Base-by-base conservation (phyloP, 2,888 invertebrate genomes). In the Abrostola tripartita region DNA sequence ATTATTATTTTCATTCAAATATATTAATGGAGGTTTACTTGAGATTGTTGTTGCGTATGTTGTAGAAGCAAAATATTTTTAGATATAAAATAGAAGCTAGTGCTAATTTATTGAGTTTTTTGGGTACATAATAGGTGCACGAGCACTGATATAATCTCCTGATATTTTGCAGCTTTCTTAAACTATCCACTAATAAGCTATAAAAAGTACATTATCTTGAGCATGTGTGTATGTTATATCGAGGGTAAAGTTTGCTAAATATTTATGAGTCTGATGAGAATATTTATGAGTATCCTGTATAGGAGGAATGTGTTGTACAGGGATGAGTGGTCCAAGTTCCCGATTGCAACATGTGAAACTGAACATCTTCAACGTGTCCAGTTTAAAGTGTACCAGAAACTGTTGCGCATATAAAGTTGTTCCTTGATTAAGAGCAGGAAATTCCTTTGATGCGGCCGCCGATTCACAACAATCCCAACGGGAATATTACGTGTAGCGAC, bases 381-480 rank as follows among this genome's bases (percentile, higher is more conserved):
- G 72, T 79, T 81, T 81, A 85, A 91, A 85, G 81, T 74, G 71
- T 85, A 86, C 79, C 90, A 89, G 87, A 87, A 78, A 70, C 82
- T 81, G 79, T 81, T 83, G 82, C 85, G 85, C 85, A 83, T 88
- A 87, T 88, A 85, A 86, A 90, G 85, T 83, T 83, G 84, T 82
- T 84, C 86, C 86, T 86, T 88, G 88, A 90, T 90, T 88, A 84
- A 85, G 87, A 86, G 82, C 91, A 90, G 90, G 91, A 93, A 92
- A 92, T 92, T 90, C 92, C 92, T 93, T 91, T 91, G 91, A 91
- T 87, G 87, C 85, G 71, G 70, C 83, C 80, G 84, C 81, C 86
- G 87, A 88, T 88, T 87, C 89, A 88, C 83, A 89, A 91, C 90
- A 90, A 90, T 88, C 85, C 79, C 84, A 85, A 85, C 84, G 88